Evolutionary conservation across 1,140 invertebrate species (phyloP), one percentile per base, ranked within the genome.

Genomic region (Linepithema humile): DNA sequence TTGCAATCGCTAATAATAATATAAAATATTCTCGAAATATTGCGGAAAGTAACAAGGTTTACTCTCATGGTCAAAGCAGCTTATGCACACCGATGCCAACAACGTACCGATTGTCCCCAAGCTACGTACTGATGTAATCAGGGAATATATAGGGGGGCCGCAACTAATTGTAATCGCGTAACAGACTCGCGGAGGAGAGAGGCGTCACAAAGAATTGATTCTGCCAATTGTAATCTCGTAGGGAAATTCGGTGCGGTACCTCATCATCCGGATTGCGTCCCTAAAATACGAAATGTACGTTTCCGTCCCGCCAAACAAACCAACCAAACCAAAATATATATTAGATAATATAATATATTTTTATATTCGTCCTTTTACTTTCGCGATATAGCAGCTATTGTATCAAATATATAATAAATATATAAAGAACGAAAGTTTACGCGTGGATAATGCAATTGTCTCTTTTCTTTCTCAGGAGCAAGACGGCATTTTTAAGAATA

Each of bases 81-180:
- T 86, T 40, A 69, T 70, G 23, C 15, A 80, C 82, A 82, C 32
- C 62, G 59, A 87, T 80, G 83, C 84, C 65, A 67, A 75, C 78
- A 87, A 87, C 62, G 75, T 78, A 17, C 85, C 86, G 80, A 88
- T 84, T 83, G 86, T 72, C 88, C 87, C 43, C 62, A 59, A 83
- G 87, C 55, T 85, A 50, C 74, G 59, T 86, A 84, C 78, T 83
- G 88, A 88, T 80, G 84, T 86, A 88, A 89, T 88, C 84, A 88
- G 78, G 67, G 80, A 88, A 80, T 84, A 88, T 82, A 82, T 82
- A 80, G 53, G 80, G 74, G 70, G 84, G 55, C 17, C 65, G 72
- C 80, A 85, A 53, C 87, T 89, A 88, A 89, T 89, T 88, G 84
- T 89, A 89, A 89, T 89, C 88, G 88, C 82, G 55, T 89, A 89